Evolutionary conservation across 2,888 invertebrate genomes (phyloP), one percentile per base, ranked within the genome.

Genomic region (Platerodrilus igneus): DNA sequence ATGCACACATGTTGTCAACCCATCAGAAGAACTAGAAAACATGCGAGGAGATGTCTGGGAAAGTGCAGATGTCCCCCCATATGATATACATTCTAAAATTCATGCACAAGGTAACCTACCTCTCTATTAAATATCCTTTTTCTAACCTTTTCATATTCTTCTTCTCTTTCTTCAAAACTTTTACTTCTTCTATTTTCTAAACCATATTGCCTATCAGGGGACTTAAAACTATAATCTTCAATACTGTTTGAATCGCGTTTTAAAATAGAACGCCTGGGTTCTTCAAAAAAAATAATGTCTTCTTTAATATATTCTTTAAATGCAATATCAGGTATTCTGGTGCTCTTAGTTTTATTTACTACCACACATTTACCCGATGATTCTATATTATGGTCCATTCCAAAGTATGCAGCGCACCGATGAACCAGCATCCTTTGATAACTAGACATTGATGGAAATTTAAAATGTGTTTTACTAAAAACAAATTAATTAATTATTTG

Each of bases 341-440:
- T 83, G 55, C 72, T 75, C 52, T 76, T 76, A 31, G 86, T 88
- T 61, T 89, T 87, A 46, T 91, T 88, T 1, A 89, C 87, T 35
- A 92, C 79, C 35, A 91, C 87, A 35, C 86, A 83, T 65, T 81
- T 83, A 44, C 87, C 90, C 9, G 79, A 76, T 46, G 83, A 79
- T 70, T 95, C 95, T 13, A 94, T 83, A 61, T 92, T 91, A 67
- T 96, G 95, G 37, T 91, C 88, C 76, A 96, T 82, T 37, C 93
- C 92, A 71, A 94, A 95, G 62, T 88, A 88, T 10, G 92, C 86
- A 0, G 95, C 92, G 44, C 90, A 87, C 18, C 95, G 82, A 66
- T 96, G 96, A 2, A 95, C 91, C 55, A 96, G 70, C 94, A 96
- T 93, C 17, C 96, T 80, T 48, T 94, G 92, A 74, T 96, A 96